Percentiles rank a stretch among this genome's conserved stretches.
These are phyloP conservation scores for Toxostoma redivivum DNA, from an alignment of 2,113 vertebrate species.

Conservation along the genomic window DNA sequence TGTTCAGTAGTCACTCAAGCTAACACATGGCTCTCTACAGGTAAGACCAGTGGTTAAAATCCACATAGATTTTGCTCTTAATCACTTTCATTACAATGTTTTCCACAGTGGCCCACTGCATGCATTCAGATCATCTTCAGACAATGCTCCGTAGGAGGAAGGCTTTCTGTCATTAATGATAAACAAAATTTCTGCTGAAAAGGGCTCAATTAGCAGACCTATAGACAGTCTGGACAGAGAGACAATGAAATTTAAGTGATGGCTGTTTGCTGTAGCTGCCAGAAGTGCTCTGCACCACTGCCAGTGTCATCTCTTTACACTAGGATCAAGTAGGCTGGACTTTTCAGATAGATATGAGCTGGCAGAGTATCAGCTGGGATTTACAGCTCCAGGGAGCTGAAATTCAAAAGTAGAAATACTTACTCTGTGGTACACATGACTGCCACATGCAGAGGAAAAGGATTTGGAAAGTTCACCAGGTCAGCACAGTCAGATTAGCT, in stretches of 20 bases:
- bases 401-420: background rate
- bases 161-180: background rate
- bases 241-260: background rate
- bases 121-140: background rate
- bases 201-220: background rate
- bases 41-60: background rate
- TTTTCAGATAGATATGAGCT: background rate
- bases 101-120: background rate
- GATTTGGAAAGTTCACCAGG: background rate
- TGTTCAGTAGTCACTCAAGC: rapidly evolving
- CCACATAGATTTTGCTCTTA: background rate
- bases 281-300: background rate
- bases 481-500: background rate
- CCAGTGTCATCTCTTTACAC: background rate
- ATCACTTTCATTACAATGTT: background rate
- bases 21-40: background rate
- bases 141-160: background rate
- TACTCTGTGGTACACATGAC: background rate
- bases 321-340: background rate
- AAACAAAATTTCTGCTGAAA: background rate
- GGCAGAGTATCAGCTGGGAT: background rate
- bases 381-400: background rate
- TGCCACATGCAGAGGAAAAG: background rate
- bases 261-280: background rate
- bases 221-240: background rate